These are phyloP conservation scores for Timema podura DNA, from an alignment of 2,888 invertebrate genomes.

Conservation along the genomic window DNA sequence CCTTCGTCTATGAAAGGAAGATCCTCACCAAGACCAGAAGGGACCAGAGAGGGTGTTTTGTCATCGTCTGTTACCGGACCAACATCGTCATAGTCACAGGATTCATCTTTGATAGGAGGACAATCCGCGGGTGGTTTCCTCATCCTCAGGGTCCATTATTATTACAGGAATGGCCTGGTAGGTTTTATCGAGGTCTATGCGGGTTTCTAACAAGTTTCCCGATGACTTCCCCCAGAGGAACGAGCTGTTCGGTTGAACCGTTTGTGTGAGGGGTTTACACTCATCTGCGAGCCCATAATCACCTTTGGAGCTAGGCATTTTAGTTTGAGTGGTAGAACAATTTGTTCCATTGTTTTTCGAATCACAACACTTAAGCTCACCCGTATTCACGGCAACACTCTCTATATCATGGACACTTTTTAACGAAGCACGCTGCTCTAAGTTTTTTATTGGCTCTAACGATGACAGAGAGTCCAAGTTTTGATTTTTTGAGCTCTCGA, in stretches of 20 bases:
- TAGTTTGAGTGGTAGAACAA: not conserved
- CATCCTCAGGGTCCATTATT: not conserved
- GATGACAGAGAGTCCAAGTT: too few relatives aligned
- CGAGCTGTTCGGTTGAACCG: constrained; percentile 59
- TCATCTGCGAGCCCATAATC: too few relatives aligned
- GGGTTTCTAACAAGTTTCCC: not conserved
- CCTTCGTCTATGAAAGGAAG: not conserved
- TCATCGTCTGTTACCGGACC: constrained; percentile 23
- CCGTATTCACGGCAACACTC: too few relatives aligned
- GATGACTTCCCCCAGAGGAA: constrained; percentile 55
- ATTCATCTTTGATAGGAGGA: not conserved
- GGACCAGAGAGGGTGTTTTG: constrained; percentile 12
- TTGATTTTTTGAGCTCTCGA: too few relatives aligned
- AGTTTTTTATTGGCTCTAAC: too few relatives aligned
- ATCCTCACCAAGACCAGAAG: not conserved
- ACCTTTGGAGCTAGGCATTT: too few relatives aligned
- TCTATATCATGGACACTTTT: too few relatives aligned
- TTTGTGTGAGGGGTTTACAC: constrained; percentile 20
- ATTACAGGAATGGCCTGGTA: not conserved
- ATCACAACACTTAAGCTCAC: too few relatives aligned
- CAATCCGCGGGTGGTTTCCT: not conserved
- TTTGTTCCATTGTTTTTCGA: not conserved
- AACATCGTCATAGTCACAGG: constrained; percentile 5
- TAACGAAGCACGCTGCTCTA: too few relatives aligned
- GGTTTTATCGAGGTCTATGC: constrained; percentile 1